Evolutionary conservation across 1,140 invertebrate species (phyloP).

Genomic region (Monomorium pharaonis): DNA sequence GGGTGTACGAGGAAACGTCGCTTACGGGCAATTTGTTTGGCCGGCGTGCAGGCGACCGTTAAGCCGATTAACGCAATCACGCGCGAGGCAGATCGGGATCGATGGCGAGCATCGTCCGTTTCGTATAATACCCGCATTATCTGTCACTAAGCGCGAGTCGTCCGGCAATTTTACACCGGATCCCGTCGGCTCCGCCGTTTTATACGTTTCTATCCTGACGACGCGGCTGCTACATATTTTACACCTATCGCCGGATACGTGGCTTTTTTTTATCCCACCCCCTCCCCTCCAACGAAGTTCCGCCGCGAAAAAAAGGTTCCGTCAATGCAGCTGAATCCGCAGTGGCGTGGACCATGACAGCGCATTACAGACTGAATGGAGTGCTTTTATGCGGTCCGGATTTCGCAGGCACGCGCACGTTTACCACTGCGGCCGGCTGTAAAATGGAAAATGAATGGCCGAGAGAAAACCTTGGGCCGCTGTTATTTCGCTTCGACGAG

Average conservation of each 20-base stretch:
- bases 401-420: constrained; percentile 46
- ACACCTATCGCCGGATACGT: constrained; percentile 16
- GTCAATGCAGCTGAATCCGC: constrained; percentile 60
- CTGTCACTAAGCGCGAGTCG: constrained; percentile 61
- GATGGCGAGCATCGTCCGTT: constrained; percentile 68
- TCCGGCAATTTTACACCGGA: constrained; percentile 44
- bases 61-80: constrained; percentile 75
- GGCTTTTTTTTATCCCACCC: not conserved
- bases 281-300: not conserved
- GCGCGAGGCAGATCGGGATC: constrained; percentile 64
- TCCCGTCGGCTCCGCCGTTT: constrained; percentile 13
- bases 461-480: constrained; percentile 48
- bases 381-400: constrained; percentile 56
- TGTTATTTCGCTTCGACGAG: constrained; percentile 40
- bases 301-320: constrained; percentile 41
- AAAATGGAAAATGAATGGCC: constrained; percentile 58
- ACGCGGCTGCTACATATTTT: constrained; percentile 55
- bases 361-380: constrained; percentile 58
- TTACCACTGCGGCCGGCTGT: not conserved
- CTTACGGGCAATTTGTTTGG: constrained; percentile 71
- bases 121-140: constrained; percentile 72
- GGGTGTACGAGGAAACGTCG: constrained; percentile 58
- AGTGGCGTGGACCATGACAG: constrained; percentile 28
- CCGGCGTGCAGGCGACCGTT: constrained; percentile 63
- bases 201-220: constrained; percentile 38